These are phyloP conservation scores for Conopomorpha cramerella DNA, from an alignment of 1,140 invertebrate species.

Conservation along the genomic window DNA sequence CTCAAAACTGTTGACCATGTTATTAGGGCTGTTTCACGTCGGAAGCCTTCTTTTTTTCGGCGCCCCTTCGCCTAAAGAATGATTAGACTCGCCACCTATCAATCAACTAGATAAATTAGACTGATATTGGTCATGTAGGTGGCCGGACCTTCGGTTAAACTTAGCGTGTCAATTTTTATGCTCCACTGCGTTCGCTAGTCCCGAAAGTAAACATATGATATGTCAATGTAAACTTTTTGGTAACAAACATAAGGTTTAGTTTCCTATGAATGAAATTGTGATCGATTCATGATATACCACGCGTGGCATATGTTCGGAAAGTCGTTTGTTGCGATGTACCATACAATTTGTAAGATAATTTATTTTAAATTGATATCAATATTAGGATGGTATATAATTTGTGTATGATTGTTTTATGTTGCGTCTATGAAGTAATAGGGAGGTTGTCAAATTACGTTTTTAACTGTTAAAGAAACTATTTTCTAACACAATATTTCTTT, in stretches of 20 bases:
- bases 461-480: too few relatives aligned
- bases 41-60: not conserved
- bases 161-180: slow-evolving; percentile 8
- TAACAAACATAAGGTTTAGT: slow-evolving; percentile 6
- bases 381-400: too few relatives aligned
- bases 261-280: slow-evolving; percentile 8
- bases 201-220: slow-evolving; percentile 4
- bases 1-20: not conserved
- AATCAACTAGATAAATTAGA: too few relatives aligned
- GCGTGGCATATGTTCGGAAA: not conserved
- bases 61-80: too few relatives aligned
- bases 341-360: not conserved
- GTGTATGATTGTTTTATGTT: too few relatives aligned
- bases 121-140: too few relatives aligned
- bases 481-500: too few relatives aligned
- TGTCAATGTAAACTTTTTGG: slow-evolving; percentile 8
- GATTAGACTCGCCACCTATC: too few relatives aligned
- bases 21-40: not conserved
- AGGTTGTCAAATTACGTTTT: too few relatives aligned
- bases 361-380: too few relatives aligned
- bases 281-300: slow-evolving; percentile 5
- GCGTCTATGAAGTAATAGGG: too few relatives aligned
- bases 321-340: not conserved
- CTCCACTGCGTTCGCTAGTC: slow-evolving; percentile 5
- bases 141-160: too few relatives aligned